Conservation (phyloP, 2,888 invertebrate genomes). For the Tetranychus truncatus region DNA sequence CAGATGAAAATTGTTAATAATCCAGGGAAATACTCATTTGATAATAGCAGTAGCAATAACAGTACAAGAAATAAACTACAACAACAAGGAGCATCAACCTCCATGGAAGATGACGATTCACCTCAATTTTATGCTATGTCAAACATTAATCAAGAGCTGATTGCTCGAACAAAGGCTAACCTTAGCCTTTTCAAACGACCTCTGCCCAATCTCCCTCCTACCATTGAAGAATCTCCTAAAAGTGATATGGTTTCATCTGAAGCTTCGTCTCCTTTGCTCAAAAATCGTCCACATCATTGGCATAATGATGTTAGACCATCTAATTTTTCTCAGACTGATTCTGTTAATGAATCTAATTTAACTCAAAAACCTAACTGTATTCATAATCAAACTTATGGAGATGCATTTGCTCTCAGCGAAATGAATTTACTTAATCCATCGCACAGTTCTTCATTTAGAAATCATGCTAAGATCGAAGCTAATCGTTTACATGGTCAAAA, state of each 20-base stretch:
- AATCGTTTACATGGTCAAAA: background rate
- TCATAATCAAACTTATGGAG: background rate
- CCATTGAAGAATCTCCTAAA: constrained; percentile 14
- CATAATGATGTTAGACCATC: constrained; percentile 2
- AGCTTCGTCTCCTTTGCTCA: background rate
- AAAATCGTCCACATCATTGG: constrained; percentile 12
- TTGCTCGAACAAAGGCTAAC: constrained; percentile 2
- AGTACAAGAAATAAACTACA: background rate
- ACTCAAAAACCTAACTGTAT: background rate
- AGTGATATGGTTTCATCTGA: background rate
- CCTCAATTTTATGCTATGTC: background rate
- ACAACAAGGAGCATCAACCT: background rate
- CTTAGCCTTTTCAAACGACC: constrained; percentile 2
- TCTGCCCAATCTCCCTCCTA: constrained; percentile 11
- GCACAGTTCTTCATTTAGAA: too few species aligned
- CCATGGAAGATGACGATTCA: background rate
- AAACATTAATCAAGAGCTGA: background rate
- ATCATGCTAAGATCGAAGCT: too few species aligned
- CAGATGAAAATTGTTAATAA: background rate
- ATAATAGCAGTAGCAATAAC: background rate
- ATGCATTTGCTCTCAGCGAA: background rate
- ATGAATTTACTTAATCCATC: background rate
- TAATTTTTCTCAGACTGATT: background rate
- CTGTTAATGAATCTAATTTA: too few species aligned
- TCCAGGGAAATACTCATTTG: background rate